These are phyloP conservation scores for Leucoraja erinaceus DNA, from an alignment of 2,113 vertebrate genomes.

Conservation along the genomic window DNA sequence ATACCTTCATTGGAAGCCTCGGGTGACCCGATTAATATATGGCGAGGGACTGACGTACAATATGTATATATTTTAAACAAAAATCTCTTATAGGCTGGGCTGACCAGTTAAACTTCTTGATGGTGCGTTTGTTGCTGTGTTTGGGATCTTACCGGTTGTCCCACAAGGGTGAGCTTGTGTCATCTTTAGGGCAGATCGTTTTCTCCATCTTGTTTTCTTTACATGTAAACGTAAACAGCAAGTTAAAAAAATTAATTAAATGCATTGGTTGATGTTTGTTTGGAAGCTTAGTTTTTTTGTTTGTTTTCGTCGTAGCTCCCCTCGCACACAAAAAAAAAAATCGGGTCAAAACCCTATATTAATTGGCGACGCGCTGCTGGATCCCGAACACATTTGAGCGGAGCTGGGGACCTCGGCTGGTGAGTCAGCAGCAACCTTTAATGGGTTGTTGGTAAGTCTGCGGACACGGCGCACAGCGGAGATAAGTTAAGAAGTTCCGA, in stretches of 20 bases:
- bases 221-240: not conserved
- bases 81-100: not conserved
- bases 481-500: not conserved
- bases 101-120: not conserved
- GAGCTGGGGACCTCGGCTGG: not conserved
- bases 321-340: not conserved
- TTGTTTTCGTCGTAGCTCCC: not conserved
- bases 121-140: not conserved
- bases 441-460: not conserved
- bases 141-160: not conserved
- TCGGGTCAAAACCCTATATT: not conserved
- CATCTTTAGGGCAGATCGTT: too few species aligned
- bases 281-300: not conserved
- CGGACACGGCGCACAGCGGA: not conserved
- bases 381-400: not conserved
- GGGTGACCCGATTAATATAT: not conserved
- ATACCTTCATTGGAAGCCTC: not conserved
- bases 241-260: too few species aligned
- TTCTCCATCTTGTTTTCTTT: not conserved
- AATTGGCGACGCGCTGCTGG: not conserved
- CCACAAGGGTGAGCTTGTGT: not conserved
- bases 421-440: constrained; percentile 5
- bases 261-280: not conserved
- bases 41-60: not conserved
- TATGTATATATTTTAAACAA: not conserved